Conservation (phyloP, 2,113 vertebrate species). For the Halcyon malimbica region DNA sequence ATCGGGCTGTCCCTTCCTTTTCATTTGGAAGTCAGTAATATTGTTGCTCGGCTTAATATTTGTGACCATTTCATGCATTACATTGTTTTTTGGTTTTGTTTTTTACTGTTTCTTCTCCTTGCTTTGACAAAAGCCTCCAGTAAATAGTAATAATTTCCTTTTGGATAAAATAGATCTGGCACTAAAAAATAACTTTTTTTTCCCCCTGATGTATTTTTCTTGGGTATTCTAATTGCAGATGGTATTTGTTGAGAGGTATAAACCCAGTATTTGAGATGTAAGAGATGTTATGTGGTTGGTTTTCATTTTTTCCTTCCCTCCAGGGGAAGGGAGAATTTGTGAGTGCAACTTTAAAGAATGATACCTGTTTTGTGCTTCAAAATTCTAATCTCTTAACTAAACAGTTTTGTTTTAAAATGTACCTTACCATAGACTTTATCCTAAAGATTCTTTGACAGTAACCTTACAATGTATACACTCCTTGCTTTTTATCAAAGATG, state of each 20-base stretch:
- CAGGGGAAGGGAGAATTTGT: neutral
- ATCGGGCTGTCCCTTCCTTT: neutral
- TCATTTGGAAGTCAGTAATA: neutral
- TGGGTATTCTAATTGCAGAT: neutral
- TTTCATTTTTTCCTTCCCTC: neutral
- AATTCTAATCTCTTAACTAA: neutral
- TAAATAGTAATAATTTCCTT: neutral
- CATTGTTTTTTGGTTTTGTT: neutral
- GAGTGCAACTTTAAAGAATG: neutral
- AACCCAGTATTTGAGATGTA: neutral
- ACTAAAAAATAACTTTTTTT: neutral
- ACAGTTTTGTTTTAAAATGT: neutral
- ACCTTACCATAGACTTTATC: neutral
- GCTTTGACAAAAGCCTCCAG: neutral
- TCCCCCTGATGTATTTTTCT: neutral
- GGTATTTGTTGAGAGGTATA: neutral
- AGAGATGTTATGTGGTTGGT: neutral
- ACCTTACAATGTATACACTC: neutral
- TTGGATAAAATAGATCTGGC: neutral
- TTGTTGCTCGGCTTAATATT: neutral
- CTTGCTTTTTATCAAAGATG: neutral
- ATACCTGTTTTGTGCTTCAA: neutral
- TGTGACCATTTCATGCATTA: neutral
- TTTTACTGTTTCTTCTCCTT: neutral
- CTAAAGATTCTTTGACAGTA: neutral